These are phyloP conservation scores for Acanthosoma haemorrhoidale DNA, from an alignment of 2,888 invertebrate genomes.

Conservation along the genomic window DNA sequence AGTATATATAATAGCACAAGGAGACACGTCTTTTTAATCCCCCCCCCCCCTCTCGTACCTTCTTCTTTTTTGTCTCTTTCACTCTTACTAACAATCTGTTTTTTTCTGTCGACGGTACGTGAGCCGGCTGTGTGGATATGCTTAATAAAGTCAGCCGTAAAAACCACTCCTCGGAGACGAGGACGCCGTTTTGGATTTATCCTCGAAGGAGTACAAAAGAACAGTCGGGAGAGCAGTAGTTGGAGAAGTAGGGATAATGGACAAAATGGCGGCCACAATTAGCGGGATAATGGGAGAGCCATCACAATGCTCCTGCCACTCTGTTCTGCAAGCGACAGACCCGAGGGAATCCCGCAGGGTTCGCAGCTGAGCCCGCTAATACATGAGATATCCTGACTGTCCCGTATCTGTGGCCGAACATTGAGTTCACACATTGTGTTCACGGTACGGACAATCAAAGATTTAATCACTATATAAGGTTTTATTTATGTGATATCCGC, in stretches of 20 bases:
- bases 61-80: neutral
- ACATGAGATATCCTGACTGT: too few species aligned
- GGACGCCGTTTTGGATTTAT: conserved; percentile 2
- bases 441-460: too few species aligned
- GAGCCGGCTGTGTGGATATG: neutral
- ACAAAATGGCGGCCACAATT: conserved; percentile 30
- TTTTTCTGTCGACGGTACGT: neutral
- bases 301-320: conserved; percentile 21
- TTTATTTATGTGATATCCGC: too few species aligned
- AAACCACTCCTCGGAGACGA: neutral
- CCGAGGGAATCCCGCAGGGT: conserved; percentile 21
- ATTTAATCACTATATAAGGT: too few species aligned
- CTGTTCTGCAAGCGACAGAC: too few species aligned
- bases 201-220: conserved; percentile 21
- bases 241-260: conserved; percentile 23
- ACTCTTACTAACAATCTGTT: neutral
- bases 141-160: neutral
- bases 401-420: too few species aligned
- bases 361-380: neutral
- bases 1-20: neutral
- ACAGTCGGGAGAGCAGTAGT: neutral
- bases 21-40: neutral
- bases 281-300: conserved; percentile 27
- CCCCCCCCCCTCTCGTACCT: too few species aligned
- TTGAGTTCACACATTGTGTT: too few species aligned